These are phyloP conservation scores for Coecobrya sp. DNA, from an alignment of 2,888 invertebrate species.

Conservation along the genomic window DNA sequence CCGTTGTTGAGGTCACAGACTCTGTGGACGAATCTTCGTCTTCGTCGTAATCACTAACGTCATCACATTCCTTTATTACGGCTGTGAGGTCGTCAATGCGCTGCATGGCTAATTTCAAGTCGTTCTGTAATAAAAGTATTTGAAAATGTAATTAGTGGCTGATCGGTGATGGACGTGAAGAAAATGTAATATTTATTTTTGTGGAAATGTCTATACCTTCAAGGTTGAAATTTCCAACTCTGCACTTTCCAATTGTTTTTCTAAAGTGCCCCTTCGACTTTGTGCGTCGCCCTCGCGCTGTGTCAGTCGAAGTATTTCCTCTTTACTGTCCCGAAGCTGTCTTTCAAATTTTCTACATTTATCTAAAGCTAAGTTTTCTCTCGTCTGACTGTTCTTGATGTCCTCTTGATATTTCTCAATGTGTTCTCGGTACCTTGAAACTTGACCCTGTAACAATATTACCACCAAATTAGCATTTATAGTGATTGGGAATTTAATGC, in stretches of 20 bases:
- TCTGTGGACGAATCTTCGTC: conserved; percentile 86
- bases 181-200: no score
- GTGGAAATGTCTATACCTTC: conserved; percentile 80
- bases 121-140: conserved; percentile 88
- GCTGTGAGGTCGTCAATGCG: conserved; percentile 97
- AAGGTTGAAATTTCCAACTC: conserved; percentile 85
- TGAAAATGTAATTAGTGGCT: no score
- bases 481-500: no score
- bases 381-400: conserved; percentile 91
- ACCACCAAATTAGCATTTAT: no score
- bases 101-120: conserved; percentile 95
- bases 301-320: conserved; percentile 86
- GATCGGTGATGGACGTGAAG: no score
- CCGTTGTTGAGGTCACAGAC: conserved; percentile 85
- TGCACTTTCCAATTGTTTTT: conserved; percentile 86
- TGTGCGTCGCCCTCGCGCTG: conserved; percentile 86
- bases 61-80: conserved; percentile 94
- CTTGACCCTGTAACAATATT: conserved; percentile 84
- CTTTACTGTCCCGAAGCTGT: conserved; percentile 89
- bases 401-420: conserved; percentile 92
- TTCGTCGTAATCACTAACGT: conserved; percentile 86
- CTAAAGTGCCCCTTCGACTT: conserved; percentile 81
- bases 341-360: conserved; percentile 92
- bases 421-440: conserved; percentile 84
- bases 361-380: conserved; percentile 94